Evolutionary conservation across 2,113 vertebrate genomes (phyloP).

Genomic region (Climacteris rufus): DNA sequence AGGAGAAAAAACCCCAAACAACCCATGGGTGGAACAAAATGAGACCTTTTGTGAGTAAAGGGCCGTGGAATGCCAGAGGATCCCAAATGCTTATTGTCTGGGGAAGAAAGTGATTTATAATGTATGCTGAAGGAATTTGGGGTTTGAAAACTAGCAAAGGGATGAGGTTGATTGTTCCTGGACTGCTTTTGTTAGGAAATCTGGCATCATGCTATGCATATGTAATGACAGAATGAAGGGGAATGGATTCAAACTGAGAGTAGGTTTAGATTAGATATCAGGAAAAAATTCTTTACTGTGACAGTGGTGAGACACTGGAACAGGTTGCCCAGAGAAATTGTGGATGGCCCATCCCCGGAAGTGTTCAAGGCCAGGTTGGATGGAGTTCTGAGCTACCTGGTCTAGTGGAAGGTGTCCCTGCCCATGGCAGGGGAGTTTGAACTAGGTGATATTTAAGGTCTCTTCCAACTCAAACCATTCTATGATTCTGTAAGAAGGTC

Average conservation of each 20-base stretch:
- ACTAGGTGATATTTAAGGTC: not conserved
- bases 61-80: not conserved
- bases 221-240: not conserved
- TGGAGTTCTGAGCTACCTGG: not conserved
- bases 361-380: too few relatives aligned
- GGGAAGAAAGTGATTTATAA: slow-evolving; percentile 17
- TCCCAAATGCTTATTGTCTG: not conserved
- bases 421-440: not conserved
- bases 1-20: not conserved
- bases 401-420: not conserved
- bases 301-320: not conserved
- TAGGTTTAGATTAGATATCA: not conserved
- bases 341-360: not conserved
- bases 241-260: not conserved
- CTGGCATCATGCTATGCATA: not conserved
- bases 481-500: not conserved
- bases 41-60: not conserved
- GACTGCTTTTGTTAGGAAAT: not conserved
- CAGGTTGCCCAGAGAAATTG: not conserved
- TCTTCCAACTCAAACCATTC: not conserved
- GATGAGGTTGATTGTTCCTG: not conserved
- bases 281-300: not conserved
- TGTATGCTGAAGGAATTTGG: not conserved
- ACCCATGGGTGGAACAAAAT: not conserved
- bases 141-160: not conserved